Percentiles rank a stretch among this genome's conserved stretches.
phyloP scores from a whole-genome alignment of 92 coral and sea anemone genomes.

The Virgularia gustaviana region DNA sequence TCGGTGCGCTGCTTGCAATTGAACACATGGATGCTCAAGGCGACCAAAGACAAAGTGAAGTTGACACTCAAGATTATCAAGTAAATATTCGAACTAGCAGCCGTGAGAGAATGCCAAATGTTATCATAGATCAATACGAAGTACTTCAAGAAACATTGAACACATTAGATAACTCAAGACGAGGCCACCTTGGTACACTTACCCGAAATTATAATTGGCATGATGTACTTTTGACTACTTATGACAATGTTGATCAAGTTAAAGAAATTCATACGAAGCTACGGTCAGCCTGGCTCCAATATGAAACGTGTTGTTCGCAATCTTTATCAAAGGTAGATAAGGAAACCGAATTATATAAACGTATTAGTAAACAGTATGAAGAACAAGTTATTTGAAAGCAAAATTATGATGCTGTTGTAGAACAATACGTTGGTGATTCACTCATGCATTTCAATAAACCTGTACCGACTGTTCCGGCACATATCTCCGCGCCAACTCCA shows the following conservation, averaged over 20 bases:
- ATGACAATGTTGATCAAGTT: slow-evolving; percentile 5
- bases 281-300: background rate
- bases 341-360: no score
- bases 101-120: background rate
- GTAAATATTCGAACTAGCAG: background rate
- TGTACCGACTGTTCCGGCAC: no score
- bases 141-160: background rate
- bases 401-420: slow-evolving; percentile 7
- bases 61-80: background rate
- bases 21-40: no score
- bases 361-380: no score
- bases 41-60: background rate
- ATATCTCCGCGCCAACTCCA: no score
- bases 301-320: slow-evolving; percentile 23
- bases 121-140: background rate
- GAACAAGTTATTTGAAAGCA: slow-evolving; percentile 1
- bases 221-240: background rate
- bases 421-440: no score
- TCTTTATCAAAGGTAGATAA: no score
- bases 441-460: no score
- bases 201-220: slow-evolving; percentile 1
- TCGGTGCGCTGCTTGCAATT: no score
- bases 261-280: slow-evolving; percentile 1
- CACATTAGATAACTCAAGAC: background rate
- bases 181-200: slow-evolving; percentile 1